phyloP scores from a whole-genome alignment of 2,888 invertebrate species.

The Caenorhabditis doughertyi region DNA sequence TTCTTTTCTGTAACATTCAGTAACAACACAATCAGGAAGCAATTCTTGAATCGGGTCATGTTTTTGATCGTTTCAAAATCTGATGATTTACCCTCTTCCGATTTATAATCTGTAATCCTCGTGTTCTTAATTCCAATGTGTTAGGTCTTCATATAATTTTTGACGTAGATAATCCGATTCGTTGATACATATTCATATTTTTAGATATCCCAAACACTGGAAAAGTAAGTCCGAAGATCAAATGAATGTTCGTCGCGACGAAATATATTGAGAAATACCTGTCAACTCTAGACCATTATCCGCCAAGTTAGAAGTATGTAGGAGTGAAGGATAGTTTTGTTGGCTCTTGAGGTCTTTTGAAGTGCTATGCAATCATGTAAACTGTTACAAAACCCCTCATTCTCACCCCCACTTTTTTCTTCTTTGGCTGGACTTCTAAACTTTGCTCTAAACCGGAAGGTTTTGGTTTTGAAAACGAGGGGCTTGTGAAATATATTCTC shows the following conservation, averaged over 20 bases:
- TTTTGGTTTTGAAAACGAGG: conserved; percentile 4
- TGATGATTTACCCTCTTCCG: conserved; percentile 20
- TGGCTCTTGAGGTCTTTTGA: conserved; percentile 53
- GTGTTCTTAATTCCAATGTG: conserved; percentile 10
- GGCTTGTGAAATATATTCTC: too few species aligned
- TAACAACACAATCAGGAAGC: conserved; percentile 26
- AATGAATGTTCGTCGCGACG: background rate
- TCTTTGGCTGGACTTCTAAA: conserved; percentile 21
- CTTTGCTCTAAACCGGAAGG: conserved; percentile 30
- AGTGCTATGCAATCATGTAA: conserved; percentile 60
- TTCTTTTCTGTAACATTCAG: background rate
- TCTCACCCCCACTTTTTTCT: conserved; percentile 36
- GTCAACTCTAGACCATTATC: conserved; percentile 3
- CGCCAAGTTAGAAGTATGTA: conserved; percentile 25
- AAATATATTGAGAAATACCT: background rate
- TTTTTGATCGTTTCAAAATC: conserved; percentile 16
- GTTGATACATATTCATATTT: conserved; percentile 2
- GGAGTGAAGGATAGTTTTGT: conserved; percentile 30
- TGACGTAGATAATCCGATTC: conserved; percentile 26
- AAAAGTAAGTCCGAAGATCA: conserved; percentile 1
- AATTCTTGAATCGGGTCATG: background rate
- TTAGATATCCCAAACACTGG: background rate
- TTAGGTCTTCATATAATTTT: conserved; percentile 18
- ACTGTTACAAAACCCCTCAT: conserved; percentile 58
- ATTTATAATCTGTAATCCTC: conserved; percentile 22